Evolutionary conservation across 2,113 vertebrate genomes (phyloP).

Genomic region (Podilymbus podiceps): DNA sequence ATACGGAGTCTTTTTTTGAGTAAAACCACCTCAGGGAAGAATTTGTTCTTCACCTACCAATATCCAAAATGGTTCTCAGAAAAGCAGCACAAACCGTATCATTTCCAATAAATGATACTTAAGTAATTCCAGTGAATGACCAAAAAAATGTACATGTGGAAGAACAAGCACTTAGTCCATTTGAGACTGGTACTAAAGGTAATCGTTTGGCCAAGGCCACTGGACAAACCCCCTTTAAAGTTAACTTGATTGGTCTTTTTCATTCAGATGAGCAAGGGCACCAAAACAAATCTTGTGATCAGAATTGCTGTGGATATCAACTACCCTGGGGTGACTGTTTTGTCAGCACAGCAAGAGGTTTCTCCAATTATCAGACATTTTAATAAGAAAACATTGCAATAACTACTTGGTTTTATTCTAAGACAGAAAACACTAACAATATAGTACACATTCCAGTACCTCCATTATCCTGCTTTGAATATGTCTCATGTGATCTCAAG

Average conservation of each 20-base stretch:
- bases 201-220: not conserved
- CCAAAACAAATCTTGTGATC: not conserved
- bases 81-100: constrained; percentile 21
- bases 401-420: not conserved
- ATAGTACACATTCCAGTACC: not conserved
- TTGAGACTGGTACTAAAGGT: not conserved
- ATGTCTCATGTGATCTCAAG: not conserved
- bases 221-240: not conserved
- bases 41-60: constrained; percentile 50
- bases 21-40: constrained; percentile 50
- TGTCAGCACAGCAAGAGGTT: not conserved
- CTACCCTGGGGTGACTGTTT: not conserved
- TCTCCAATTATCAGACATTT: not conserved
- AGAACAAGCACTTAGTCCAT: not conserved
- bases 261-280: not conserved
- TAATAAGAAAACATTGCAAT: not conserved
- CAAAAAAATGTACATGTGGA: not conserved
- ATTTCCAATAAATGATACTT: constrained; percentile 52
- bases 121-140: constrained; percentile 37
- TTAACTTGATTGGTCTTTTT: not conserved
- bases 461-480: not conserved
- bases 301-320: not conserved
- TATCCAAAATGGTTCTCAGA: constrained; percentile 45
- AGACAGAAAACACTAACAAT: not conserved
- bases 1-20: not conserved